phyloP scores from a whole-genome alignment of 2,113 vertebrate species.

The Melanostigma gelatinosum region DNA sequence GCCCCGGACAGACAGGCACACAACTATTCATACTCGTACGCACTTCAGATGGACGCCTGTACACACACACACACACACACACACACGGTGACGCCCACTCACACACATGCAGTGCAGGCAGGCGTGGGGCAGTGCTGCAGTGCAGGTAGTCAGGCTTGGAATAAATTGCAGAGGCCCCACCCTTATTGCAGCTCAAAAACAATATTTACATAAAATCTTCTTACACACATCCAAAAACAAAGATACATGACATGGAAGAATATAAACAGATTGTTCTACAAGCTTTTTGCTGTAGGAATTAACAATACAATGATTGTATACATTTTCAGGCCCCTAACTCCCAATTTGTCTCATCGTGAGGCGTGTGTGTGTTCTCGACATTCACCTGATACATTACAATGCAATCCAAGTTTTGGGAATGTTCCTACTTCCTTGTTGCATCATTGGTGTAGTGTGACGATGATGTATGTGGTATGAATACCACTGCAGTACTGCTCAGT shows the following conservation, averaged over 20 bases:
- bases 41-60: constrained; percentile 14
- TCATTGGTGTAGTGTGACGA: background rate
- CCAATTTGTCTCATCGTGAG: background rate
- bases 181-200: constrained; percentile 22
- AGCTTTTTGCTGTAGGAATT: background rate
- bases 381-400: background rate
- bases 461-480: constrained; percentile 17
- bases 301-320: background rate
- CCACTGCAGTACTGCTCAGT: constrained; percentile 63
- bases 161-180: constrained; percentile 66
- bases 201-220: background rate
- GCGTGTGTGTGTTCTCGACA: background rate
- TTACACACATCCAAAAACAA: background rate
- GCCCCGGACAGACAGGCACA: constrained; percentile 10
- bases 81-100: constrained; percentile 4
- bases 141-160: constrained; percentile 59
- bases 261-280: background rate
- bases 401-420: background rate
- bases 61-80: constrained; percentile 5
- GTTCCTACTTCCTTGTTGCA: background rate
- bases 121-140: constrained; percentile 69
- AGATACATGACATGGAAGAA: background rate
- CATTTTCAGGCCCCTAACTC: background rate
- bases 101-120: constrained; percentile 28
- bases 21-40: constrained; percentile 3